Evolutionary conservation across 2,888 invertebrate genomes (phyloP), one percentile per base, ranked within the genome.

Genomic region (Xylophagus ater): DNA sequence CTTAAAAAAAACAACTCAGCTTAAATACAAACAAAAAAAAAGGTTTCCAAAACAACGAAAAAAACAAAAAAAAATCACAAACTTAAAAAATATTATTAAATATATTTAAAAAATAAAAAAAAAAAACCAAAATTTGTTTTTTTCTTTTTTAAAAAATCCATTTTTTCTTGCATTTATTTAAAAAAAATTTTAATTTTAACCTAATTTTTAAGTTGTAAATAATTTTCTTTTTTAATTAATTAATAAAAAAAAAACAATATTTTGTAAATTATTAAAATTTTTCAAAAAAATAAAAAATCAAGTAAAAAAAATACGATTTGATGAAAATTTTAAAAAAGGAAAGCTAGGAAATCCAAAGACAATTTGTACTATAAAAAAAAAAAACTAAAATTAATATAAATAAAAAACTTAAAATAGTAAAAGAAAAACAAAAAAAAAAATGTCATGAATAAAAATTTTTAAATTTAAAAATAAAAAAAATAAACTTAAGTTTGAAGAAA

Each of bases 21-120:
- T 24, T 21, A 35, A 40, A 41, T 33, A 34, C 26, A 36, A 37
- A 44, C 28, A 26, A 23, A 28, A 41, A 40, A 29, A 39, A 49
- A 48, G 49, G 49, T 49, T 49, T 49, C 49, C 45, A 42, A 46
- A 48, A 49, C 49, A 49, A 49, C 49, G 49, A 49, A 49, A 34
- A 45, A 33, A 4, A 6, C 3, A 20, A 35, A 39, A 37, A 26
- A 21, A 36, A 37, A 21, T 15, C 26, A 8, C 32, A 41, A 23
- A 40, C 29, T 33, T 30, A 38, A 42, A 42, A 34, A 33, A 25
- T 33, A 26, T 31, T 20, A 37, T 25, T 29, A 25, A 46, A 32
- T 45, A 44, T 45, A 41, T 45, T 42, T 39, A 29, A 41, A n/a
- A n/a, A n/a, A n/a, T n/a, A n/a, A n/a, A n/a, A n/a, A n/a, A n/a